Evolutionary conservation across 2,888 invertebrate species (phyloP).

Genomic region (Podotricha telesiphe): DNA sequence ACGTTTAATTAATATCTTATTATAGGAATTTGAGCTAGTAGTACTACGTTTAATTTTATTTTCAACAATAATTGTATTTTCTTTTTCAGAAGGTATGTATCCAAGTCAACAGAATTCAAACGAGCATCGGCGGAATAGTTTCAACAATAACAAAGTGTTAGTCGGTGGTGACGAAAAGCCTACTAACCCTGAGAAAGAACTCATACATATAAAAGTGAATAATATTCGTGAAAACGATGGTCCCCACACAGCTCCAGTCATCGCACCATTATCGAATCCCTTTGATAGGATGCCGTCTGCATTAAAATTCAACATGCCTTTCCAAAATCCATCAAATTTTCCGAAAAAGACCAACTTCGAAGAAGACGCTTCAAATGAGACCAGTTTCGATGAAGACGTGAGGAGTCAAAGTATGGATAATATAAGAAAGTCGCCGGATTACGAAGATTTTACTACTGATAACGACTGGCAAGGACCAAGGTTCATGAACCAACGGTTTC

Average conservation of each 20-base stretch:
- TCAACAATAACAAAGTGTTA: conserved; percentile 77
- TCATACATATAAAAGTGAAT: conserved; percentile 21
- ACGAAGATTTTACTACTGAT: conserved; percentile 53
- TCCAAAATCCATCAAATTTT: conserved; percentile 36
- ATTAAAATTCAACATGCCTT: conserved; percentile 51
- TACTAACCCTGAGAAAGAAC: conserved; percentile 38
- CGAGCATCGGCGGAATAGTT: conserved; percentile 74
- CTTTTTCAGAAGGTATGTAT: conserved; percentile 69
- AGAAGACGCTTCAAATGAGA: conserved; percentile 51
- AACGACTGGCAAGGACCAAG: conserved; percentile 56
- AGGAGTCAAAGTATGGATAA: conserved; percentile 54
- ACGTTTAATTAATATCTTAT: no score
- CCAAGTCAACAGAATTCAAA: conserved; percentile 70
- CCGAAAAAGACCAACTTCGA: conserved; percentile 17
- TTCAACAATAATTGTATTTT: conserved; percentile 14
- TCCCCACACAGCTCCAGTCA: conserved; percentile 54
- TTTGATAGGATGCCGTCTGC: conserved; percentile 71
- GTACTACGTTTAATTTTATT: no score
- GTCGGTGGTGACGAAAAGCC: conserved; percentile 70
- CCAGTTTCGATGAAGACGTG: conserved; percentile 62
- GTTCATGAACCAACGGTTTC: conserved; percentile 64
- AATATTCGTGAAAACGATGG: conserved; percentile 49
- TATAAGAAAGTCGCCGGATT: conserved; percentile 47
- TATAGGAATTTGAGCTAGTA: no score
- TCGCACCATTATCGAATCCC: conserved; percentile 61